Conservation (phyloP, 35 echinoderm and acorn worm genomes). For the Heliocidaris erythrogramma region DNA sequence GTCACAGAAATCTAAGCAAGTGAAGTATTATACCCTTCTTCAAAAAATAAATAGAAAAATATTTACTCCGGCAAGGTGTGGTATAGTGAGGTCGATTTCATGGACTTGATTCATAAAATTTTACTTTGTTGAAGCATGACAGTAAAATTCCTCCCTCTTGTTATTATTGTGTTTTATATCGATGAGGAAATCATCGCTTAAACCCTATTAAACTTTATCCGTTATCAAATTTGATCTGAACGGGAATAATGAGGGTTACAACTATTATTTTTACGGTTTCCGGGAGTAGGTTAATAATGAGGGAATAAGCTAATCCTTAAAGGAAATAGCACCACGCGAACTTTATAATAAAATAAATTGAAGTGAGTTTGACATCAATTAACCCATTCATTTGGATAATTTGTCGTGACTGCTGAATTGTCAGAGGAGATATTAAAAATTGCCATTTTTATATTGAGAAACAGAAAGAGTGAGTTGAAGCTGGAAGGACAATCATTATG, state of each 20-base stretch:
- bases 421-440: not conserved
- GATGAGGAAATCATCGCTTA: not conserved
- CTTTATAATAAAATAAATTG: not conserved
- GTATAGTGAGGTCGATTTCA: not conserved
- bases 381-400: not conserved
- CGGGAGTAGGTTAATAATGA: too few relatives aligned
- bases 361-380: constrained; percentile 5
- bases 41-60: too few relatives aligned
- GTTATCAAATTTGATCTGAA: not conserved
- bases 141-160: not conserved
- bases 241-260: not conserved
- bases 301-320: not conserved
- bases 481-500: not conserved
- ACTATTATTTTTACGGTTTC: not conserved
- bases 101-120: not conserved
- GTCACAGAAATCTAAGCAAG: not conserved
- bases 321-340: not conserved
- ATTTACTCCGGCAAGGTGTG: too few relatives aligned
- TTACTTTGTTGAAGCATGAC: not conserved
- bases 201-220: not conserved
- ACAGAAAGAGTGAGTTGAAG: not conserved
- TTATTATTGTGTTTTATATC: not conserved
- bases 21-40: not conserved
- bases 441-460: not conserved
- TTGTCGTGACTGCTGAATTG: not conserved